Conservation (phyloP, 2,888 invertebrate genomes). For the Plutella xylostella region DNA sequence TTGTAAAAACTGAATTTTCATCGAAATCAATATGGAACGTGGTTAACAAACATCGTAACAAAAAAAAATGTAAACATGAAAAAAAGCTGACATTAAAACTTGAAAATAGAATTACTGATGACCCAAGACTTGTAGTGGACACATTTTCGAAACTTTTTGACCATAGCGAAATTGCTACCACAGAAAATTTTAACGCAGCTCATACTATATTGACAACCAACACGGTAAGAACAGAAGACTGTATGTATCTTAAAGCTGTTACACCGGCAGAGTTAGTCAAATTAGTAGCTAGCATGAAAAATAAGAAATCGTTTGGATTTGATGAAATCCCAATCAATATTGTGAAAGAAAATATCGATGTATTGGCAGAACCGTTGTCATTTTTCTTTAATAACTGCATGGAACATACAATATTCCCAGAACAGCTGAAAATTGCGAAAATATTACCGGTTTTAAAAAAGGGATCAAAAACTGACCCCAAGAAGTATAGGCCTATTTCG, state of each 20-base stretch:
- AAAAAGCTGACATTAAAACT: no score
- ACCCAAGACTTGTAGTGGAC: no score
- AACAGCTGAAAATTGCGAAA: not conserved
- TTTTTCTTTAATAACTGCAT: not conserved
- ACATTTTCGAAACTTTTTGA: no score
- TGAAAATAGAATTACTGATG: no score
- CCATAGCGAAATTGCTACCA: no score
- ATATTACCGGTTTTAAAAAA: not conserved
- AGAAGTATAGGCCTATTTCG: constrained; percentile 1
- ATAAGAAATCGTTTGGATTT: not conserved
- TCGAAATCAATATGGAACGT: no score
- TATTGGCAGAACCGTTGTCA: not conserved
- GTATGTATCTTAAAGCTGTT: not conserved
- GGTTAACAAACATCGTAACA: no score
- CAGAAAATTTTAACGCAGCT: no score
- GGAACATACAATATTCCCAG: not conserved
- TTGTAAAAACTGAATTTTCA: no score
- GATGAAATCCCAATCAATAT: not conserved
- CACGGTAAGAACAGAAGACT: no score
- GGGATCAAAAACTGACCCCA: not conserved
- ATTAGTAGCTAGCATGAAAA: not conserved
- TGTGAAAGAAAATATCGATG: not conserved
- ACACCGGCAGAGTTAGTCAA: not conserved
- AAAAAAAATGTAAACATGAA: no score
- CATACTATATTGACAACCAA: no score